Evolutionary conservation across 2,113 vertebrate species (phyloP).

Genomic region (Copsychus sechellarum): DNA sequence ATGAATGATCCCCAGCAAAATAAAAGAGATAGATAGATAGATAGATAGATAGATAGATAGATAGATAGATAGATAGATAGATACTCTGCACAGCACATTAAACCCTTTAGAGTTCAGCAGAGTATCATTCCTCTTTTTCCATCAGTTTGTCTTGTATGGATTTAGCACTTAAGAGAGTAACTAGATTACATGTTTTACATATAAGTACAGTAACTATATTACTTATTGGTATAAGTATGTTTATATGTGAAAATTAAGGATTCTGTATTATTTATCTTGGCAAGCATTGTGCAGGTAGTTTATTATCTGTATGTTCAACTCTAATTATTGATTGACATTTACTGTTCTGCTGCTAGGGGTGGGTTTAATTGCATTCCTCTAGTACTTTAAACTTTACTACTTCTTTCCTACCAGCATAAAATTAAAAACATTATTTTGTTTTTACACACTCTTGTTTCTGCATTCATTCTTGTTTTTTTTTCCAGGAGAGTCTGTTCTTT

Average conservation of each 20-base stretch:
- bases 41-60: no score
- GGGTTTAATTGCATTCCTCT: not conserved
- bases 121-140: not conserved
- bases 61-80: no score
- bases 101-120: not conserved
- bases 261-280: not conserved
- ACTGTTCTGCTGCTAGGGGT: not conserved
- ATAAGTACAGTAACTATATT: not conserved
- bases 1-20: not conserved
- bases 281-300: not conserved
- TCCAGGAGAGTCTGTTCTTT: not conserved
- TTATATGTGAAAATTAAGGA: not conserved
- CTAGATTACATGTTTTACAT: not conserved
- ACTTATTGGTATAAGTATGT: not conserved
- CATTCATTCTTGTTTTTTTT: not conserved
- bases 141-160: not conserved
- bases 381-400: not conserved
- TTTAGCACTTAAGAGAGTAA: not conserved
- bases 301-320: not conserved
- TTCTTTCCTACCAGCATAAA: not conserved
- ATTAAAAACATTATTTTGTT: not conserved
- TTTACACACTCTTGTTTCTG: not conserved
- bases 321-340: not conserved
- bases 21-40: not conserved
- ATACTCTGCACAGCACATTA: not conserved